Conservation (phyloP, 2,113 vertebrate species). For the Scatophagus argus region DNA sequence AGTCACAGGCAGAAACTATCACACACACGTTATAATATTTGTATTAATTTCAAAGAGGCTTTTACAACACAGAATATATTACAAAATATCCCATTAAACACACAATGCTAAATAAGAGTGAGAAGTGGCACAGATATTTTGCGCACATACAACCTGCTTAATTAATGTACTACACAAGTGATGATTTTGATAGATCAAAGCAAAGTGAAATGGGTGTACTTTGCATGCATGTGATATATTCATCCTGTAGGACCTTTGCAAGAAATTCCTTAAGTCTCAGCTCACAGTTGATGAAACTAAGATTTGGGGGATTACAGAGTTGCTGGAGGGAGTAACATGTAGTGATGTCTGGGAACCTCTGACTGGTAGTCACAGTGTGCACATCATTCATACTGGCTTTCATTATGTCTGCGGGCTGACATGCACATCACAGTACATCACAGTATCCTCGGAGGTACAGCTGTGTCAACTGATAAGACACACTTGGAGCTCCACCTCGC, state of each 20-base stretch:
- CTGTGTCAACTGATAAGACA: constrained; percentile 68
- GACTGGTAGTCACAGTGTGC: constrained; percentile 26
- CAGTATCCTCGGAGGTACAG: constrained; percentile 58
- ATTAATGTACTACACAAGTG: constrained; percentile 8
- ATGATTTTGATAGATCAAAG: constrained; percentile 32
- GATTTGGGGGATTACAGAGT: constrained; percentile 55
- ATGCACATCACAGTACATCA: constrained; percentile 40
- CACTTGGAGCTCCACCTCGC: constrained; percentile 54
- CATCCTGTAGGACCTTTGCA: constrained; percentile 20
- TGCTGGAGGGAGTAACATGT: constrained; percentile 43
- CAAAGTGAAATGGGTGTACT: background rate
- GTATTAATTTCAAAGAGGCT: background rate
- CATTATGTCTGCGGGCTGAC: constrained; percentile 29
- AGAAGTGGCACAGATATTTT: background rate
- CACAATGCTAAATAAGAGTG: background rate
- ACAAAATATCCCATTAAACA: background rate
- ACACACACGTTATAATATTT: no score
- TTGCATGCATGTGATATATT: background rate
- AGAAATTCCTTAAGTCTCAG: constrained; percentile 25
- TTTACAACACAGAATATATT: background rate
- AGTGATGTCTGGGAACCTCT: constrained; percentile 32
- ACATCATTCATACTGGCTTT: constrained; percentile 43
- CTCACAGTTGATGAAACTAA: constrained; percentile 24
- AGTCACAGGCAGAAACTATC: no score
- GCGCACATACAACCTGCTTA: constrained; percentile 11